These are phyloP conservation scores for Unio pictorum DNA, from an alignment of 2,888 invertebrate genomes.

Conservation along the genomic window DNA sequence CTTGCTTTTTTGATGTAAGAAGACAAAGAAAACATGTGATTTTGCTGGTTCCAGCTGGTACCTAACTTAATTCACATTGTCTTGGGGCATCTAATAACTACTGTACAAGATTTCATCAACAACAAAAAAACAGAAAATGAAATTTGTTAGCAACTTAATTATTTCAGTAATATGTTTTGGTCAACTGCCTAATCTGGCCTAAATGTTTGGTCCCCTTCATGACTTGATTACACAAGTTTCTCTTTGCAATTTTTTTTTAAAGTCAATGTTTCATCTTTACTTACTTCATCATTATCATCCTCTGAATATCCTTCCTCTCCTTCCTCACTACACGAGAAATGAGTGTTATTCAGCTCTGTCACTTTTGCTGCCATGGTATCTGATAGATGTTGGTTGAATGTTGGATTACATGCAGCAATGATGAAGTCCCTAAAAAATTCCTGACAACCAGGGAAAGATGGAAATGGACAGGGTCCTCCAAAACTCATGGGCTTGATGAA, in stretches of 20 bases:
- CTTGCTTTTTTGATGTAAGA: no score
- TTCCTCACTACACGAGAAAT: conserved; percentile 30
- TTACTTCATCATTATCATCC: conserved; percentile 43
- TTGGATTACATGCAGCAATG: conserved; percentile 73
- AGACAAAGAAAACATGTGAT: no score
- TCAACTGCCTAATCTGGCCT: no score
- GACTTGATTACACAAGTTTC: neutral
- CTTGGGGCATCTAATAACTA: no score
- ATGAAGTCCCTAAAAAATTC: conserved; percentile 84
- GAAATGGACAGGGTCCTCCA: conserved; percentile 69
- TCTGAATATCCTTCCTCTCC: conserved; percentile 28
- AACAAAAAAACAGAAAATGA: no score
- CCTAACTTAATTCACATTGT: no score
- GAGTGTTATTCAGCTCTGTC: conserved; percentile 70
- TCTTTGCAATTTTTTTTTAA: neutral
- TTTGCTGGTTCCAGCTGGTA: no score
- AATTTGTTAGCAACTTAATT: no score
- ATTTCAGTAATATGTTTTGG: no score
- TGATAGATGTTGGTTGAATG: conserved; percentile 81
- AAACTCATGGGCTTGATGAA: conserved; percentile 70
- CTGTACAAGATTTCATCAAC: no score
- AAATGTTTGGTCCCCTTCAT: no score
- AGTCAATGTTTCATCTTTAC: neutral
- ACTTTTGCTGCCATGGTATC: conserved; percentile 82
- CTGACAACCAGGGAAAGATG: conserved; percentile 74